A percentile compares a stretch with the other conserved stretches of the same genome.
phyloP scores from a whole-genome alignment of 2,113 vertebrate species.

The Cephalopterus ornatus region DNA sequence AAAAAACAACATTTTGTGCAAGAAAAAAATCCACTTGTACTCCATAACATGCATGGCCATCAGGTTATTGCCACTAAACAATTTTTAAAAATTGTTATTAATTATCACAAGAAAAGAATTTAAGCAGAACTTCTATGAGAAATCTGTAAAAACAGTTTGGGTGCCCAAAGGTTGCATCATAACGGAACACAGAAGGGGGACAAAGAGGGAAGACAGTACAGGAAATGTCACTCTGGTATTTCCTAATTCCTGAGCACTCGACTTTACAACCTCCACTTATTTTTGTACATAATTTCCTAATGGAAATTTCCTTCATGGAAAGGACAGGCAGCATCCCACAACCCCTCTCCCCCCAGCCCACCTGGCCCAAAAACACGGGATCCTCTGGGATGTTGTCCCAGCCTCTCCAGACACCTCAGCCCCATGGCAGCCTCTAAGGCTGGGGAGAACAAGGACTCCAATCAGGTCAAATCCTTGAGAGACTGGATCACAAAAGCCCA shows the following conservation, averaged over 20 bases:
- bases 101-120: neutral
- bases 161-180: neutral
- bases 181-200: neutral
- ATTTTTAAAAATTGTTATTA: neutral
- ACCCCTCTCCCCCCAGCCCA: neutral
- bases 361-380: neutral
- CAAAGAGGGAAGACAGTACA: neutral
- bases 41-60: neutral
- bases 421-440: neutral
- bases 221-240: conserved; percentile 35
- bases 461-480: neutral
- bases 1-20: neutral
- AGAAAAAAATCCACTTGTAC: neutral
- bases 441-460: neutral
- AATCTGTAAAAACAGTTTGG: neutral
- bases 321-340: neutral
- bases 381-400: neutral
- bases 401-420: neutral
- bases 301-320: neutral
- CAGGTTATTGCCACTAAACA: neutral
- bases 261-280: neutral
- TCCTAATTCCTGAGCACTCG: conserved; percentile 29
- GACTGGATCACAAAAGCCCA: neutral
- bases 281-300: neutral
- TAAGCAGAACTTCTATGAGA: neutral